Conservation (phyloP, 2,113 vertebrate species). For the Nematolebias whitei region DNA sequence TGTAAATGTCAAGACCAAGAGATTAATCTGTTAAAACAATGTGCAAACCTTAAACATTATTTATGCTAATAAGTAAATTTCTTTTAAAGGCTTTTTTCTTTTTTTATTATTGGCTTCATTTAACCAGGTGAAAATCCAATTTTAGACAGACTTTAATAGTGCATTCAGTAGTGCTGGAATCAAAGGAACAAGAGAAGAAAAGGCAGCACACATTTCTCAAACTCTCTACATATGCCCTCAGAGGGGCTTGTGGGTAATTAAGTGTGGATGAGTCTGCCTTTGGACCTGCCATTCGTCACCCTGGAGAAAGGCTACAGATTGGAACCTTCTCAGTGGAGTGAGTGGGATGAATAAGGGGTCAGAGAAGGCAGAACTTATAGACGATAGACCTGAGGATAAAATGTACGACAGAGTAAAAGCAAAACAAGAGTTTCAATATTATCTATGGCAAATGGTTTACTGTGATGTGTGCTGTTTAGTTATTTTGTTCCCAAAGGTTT, state of each 20-base stretch:
- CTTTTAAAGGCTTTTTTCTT: too few species aligned
- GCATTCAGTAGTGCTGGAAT: conserved; percentile 18
- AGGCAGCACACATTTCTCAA: conserved; percentile 30
- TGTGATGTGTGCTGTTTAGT: conserved; percentile 37
- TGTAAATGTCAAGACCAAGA: conserved; percentile 41
- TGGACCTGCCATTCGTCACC: conserved; percentile 63
- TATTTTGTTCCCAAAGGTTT: conserved; percentile 41
- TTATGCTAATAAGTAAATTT: conserved; percentile 36
- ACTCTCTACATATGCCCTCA: conserved; percentile 44
- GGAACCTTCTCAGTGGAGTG: conserved; percentile 51
- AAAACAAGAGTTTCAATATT: conserved; percentile 38
- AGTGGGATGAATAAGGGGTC: conserved; percentile 45
- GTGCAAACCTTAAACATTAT: conserved; percentile 26
- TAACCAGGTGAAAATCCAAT: conserved; percentile 9
- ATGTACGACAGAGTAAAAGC: conserved; percentile 52
- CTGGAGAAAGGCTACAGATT: conserved; percentile 66
- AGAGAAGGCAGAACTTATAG: conserved; percentile 35
- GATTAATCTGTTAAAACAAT: conserved; percentile 49
- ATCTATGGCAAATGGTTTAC: conserved; percentile 39
- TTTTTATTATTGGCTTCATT: conserved; percentile 19
- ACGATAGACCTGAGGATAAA: conserved; percentile 30
- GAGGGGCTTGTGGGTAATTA: conserved; percentile 72
- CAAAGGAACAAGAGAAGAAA: conserved; percentile 18
- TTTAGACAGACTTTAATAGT: conserved; percentile 22
- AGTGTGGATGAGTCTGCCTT: conserved; percentile 56